Evolutionary conservation across 2,797 vertebrate genomes (phyloP).

Genomic region (Chiroxiphia lanceolata): DNA sequence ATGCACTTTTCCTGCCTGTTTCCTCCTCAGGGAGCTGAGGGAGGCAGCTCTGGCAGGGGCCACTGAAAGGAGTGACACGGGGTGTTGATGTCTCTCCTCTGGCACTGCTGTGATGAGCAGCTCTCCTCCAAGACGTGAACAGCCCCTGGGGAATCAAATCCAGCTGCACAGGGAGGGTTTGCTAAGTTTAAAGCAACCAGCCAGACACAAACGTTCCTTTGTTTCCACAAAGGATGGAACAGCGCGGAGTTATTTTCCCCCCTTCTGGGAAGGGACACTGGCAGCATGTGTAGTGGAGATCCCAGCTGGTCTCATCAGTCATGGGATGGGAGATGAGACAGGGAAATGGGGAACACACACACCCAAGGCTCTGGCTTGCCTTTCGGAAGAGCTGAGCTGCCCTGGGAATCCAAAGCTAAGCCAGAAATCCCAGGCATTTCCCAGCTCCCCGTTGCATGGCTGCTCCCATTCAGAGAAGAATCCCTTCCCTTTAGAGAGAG

Average conservation of each 20-base stretch:
- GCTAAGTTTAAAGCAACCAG: background rate
- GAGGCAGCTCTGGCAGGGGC: background rate
- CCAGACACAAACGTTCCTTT: background rate
- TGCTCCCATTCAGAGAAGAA: constrained; percentile 78
- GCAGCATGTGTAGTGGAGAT: background rate
- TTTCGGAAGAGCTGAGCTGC: background rate
- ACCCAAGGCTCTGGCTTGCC: background rate
- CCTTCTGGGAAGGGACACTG: background rate
- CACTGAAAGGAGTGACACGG: fast-evolving
- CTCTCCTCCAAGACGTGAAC: background rate
- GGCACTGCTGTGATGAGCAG: background rate
- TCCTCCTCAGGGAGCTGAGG: background rate
- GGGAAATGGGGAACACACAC: background rate
- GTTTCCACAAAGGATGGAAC: background rate
- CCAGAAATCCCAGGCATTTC: constrained; percentile 53
- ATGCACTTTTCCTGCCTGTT: background rate
- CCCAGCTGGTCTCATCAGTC: background rate
- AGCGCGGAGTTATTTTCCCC: background rate
- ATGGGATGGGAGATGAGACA: background rate
- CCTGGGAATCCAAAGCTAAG: background rate
- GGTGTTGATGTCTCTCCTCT: background rate
- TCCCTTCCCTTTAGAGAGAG: constrained; percentile 63
- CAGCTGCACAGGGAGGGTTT: background rate
- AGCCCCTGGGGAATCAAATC: background rate
- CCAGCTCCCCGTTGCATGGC: constrained; percentile 72